Evolutionary conservation across 2,888 invertebrate species (phyloP), one percentile per base, ranked within the genome.

Genomic region (Neuroscelio doddi): DNA sequence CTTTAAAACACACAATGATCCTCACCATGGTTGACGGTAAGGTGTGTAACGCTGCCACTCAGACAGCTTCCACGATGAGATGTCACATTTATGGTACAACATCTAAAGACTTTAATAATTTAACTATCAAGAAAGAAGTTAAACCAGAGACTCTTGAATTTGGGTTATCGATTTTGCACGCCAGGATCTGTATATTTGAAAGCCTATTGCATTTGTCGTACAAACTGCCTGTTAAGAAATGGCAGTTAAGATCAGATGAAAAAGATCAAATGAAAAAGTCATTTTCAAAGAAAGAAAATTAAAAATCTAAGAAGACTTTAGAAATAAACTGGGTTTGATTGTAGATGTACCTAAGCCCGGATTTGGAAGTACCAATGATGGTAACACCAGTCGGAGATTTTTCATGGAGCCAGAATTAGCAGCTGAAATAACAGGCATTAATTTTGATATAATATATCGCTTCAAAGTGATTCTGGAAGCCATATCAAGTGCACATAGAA

Each of bases 61-160:
- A 75, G 26, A 80, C 77, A 9, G 52, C 58, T 42, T 80, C 76
- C 8, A 73, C 77, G 8, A 73, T 70, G 72, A 72, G 69, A 26
- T 84, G 80, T 50, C 80, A 79, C 51, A 76, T 81, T 21, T 79
- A 78, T 53, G 73, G 73, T 16, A 58, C 64, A 29, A 83, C 80
- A 21, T 78, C 78, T 3, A 80, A 77, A 69, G 70, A 77, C 34
- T 80, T 80, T 50, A 81, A 80, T 49, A 59, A 76, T 39, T 59
- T 76, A 38, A 64, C 57, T 46, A 76, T 56, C 44, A 12, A 70
- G 71, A 53, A 26, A 56, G 26, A 41, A 30, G 59, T 64, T 34
- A 69, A 73, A 38, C 32, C 30, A 24, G 68, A 72, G 14, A 51
- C 70, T 17, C 14, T 77, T 3, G 53, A 74, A 47, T 69, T 67